Conservation (phyloP, 2,888 invertebrate genomes). For the Cryptosula pallasiana region DNA sequence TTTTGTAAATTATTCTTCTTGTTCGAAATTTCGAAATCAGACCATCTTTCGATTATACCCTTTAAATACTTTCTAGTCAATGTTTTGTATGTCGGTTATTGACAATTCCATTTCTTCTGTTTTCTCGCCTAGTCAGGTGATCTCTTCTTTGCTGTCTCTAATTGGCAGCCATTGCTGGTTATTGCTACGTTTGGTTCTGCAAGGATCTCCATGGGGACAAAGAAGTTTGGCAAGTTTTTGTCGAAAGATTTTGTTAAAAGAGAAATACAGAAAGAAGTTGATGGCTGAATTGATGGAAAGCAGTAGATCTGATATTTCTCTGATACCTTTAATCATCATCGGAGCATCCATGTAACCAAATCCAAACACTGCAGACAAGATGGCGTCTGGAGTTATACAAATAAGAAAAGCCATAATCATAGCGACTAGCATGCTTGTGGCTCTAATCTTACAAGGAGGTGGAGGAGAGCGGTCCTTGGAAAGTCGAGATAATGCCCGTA, state of each 20-base stretch:
- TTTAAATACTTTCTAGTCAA: too few species aligned
- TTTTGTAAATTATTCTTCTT: too few species aligned
- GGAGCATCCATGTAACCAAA: conserved; percentile 49
- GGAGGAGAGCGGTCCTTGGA: conserved; percentile 33
- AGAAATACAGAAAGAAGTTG: conserved; percentile 48
- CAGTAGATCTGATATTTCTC: conserved; percentile 51
- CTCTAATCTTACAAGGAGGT: conserved; percentile 44
- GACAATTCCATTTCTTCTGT: conserved; percentile 11
- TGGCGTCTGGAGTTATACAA: conserved; percentile 50
- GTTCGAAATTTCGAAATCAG: too few species aligned
- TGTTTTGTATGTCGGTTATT: background rate
- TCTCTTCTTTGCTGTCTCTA: background rate
- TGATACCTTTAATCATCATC: conserved; percentile 43
- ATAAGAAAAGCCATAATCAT: conserved; percentile 48
- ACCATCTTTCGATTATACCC: too few species aligned
- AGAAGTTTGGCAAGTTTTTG: conserved; percentile 42
- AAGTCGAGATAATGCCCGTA: conserved; percentile 40
- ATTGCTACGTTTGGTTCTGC: background rate
- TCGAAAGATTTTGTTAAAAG: conserved; percentile 46
- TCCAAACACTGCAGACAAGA: conserved; percentile 49
- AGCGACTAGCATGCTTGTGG: conserved; percentile 49
- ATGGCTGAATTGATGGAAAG: conserved; percentile 48
- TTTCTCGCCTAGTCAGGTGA: conserved; percentile 21
- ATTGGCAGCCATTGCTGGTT: background rate
- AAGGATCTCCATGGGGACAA: conserved; percentile 27